Conservation (phyloP, 2,888 invertebrate species). For the Drosophila engyochracea region DNA sequence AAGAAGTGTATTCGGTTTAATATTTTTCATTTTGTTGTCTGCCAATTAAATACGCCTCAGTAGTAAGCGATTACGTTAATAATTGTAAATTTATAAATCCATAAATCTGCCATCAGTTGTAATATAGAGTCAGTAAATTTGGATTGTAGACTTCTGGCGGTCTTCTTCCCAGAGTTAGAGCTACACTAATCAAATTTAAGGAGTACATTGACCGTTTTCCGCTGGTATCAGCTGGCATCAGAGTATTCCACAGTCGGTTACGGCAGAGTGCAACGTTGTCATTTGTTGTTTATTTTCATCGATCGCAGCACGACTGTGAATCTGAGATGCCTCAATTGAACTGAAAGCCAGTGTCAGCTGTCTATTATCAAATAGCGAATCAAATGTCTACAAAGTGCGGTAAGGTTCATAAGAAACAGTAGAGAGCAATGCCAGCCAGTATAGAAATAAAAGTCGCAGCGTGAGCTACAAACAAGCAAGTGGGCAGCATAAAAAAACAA, state of each 20-base stretch:
- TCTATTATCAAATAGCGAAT: conserved; percentile 15
- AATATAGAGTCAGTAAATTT: neutral
- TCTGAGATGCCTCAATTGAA: conserved; percentile 39
- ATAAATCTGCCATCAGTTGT: neutral
- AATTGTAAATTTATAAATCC: neutral
- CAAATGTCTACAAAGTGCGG: conserved; percentile 21
- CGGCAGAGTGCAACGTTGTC: neutral
- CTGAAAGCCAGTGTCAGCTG: conserved; percentile 4
- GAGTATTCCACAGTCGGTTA: neutral
- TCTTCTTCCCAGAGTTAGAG: neutral
- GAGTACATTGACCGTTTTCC: neutral
- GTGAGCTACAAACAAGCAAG: conserved; percentile 31
- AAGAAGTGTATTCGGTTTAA: neutral
- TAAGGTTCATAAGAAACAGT: conserved; percentile 45
- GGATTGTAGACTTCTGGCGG: neutral
- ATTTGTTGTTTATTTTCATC: conserved; percentile 1
- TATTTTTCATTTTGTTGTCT: neutral
- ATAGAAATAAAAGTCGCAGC: conserved; percentile 28
- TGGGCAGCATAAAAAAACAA: neutral
- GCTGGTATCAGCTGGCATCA: neutral
- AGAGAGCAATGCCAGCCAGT: conserved; percentile 44
- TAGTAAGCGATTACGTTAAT: neutral
- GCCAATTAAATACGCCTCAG: neutral
- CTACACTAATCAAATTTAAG: neutral
- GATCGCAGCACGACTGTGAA: conserved; percentile 24